Percentiles rank a stretch among this genome's conserved stretches.
Evolutionary conservation across 2,888 invertebrate genomes (phyloP).

Genomic region (Rotaria socialis): DNA sequence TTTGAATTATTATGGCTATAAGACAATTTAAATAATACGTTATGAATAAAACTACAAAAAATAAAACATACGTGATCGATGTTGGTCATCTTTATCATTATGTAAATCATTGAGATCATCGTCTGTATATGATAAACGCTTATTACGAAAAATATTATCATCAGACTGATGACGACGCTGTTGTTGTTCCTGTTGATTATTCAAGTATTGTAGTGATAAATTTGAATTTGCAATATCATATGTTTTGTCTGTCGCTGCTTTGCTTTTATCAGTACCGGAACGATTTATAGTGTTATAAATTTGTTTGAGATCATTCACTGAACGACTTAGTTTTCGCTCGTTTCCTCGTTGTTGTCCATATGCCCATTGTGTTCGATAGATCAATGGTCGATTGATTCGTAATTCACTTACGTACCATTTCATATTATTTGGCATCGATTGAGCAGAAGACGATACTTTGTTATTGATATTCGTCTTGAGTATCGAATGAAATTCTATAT

Average conservation of each 20-base stretch:
- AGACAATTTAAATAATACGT: not conserved
- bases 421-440: not conserved
- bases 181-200: not conserved
- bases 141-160: not conserved
- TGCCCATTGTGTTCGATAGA: constrained; percentile 6
- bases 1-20: not conserved
- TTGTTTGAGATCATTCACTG: constrained; percentile 6
- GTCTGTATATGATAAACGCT: not conserved
- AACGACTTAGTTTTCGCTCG: not conserved
- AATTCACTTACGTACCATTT: constrained; percentile 36
- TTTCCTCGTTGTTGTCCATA: not conserved
- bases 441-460: not conserved
- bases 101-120: not conserved
- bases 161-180: not conserved
- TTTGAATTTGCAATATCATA: not conserved
- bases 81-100: not conserved
- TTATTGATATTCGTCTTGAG: not conserved
- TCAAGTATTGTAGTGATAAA: not conserved
- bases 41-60: not conserved
- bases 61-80: not conserved
- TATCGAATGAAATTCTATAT: not conserved
- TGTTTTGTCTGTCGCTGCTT: not conserved
- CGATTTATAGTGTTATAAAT: not conserved
- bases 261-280: not conserved
- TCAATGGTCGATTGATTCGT: not conserved